Conservation (phyloP, 2,797 vertebrate genomes). For the Sebastes nivosus region DNA sequence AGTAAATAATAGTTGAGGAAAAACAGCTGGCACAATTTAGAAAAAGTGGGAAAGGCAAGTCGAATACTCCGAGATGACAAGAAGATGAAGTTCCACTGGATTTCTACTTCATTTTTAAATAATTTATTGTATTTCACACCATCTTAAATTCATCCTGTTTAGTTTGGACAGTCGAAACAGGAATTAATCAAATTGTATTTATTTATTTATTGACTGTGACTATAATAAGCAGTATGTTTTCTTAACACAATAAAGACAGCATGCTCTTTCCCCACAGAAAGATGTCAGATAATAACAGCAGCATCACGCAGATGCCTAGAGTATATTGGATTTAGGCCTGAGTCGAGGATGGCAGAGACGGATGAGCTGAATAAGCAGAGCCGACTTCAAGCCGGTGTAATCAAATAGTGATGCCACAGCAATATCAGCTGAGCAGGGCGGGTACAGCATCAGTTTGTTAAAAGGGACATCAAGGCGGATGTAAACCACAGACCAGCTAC, state of each 20-base stretch:
- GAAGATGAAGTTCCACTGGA: neutral
- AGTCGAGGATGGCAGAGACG: slow-evolving; percentile 49
- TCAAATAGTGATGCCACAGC: slow-evolving; percentile 59
- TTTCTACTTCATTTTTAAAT: neutral
- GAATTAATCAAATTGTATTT: neutral
- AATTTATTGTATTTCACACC: neutral
- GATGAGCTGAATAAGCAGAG: slow-evolving; percentile 68
- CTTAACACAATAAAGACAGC: neutral
- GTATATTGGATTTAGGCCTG: slow-evolving; percentile 53
- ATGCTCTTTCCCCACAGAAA: neutral
- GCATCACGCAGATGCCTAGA: slow-evolving; percentile 4
- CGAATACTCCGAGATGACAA: neutral
- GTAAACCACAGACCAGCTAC: neutral
- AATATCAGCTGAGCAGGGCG: slow-evolving; percentile 18
- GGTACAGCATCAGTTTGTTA: slow-evolving; percentile 4
- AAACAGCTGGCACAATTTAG: neutral
- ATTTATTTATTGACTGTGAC: neutral
- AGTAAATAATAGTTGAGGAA: neutral
- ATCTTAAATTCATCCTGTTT: neutral
- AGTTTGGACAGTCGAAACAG: neutral
- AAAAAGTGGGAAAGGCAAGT: neutral
- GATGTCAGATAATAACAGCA: slow-evolving; percentile 19
- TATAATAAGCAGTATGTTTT: neutral
- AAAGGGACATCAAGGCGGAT: neutral
- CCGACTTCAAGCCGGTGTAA: slow-evolving; percentile 44